Evolutionary conservation across 2,888 invertebrate species (phyloP), one percentile per base, ranked within the genome.

Genomic region (Nomada hirtipes): DNA sequence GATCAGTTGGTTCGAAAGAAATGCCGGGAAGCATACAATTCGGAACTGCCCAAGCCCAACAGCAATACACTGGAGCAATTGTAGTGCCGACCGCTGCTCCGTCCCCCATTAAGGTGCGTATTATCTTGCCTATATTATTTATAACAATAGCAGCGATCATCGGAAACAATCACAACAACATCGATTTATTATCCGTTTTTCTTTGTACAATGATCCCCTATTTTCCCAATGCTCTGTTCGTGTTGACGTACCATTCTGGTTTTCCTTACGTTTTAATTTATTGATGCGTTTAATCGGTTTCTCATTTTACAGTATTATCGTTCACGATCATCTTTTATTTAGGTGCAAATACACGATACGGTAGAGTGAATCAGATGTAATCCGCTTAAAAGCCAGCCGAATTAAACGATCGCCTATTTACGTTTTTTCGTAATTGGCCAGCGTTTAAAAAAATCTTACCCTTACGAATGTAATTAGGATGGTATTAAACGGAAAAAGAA

Each of bases 11-110:
- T 85, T 89, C 92, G 65, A 93, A 93, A 92, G 93, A 93, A 85
- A 94, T 94, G 94, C 94, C 94, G 86, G 93, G 94, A 82, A 94
- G 94, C 88, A 93, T 94, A 79, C 94, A 94, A 89, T 94, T 94
- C 86, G 93, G 93, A 74, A 91, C 91, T 74, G 90, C 90, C 83
- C 93, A 93, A 87, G 88, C 91, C 63, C 93, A 93, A 80, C 93
- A 93, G 88, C 93, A 93, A 88, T 94, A 94, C 74, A 91, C 93
- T 68, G 93, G 93, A 89, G 92, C 93, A 68, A 93, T 94, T 83
- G 93, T 93, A 79, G 92, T 94, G 71, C 93, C 93, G 60, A 91
- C 93, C 18, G 92, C 93, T 47, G 91, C 92, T 50, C 91, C 93
- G 72, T 93, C 94, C 42, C 90, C 93, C 70, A 91, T 93, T 47